Evolutionary conservation across 2,888 invertebrate genomes (phyloP).

Genomic region (Thera obeliscata): DNA sequence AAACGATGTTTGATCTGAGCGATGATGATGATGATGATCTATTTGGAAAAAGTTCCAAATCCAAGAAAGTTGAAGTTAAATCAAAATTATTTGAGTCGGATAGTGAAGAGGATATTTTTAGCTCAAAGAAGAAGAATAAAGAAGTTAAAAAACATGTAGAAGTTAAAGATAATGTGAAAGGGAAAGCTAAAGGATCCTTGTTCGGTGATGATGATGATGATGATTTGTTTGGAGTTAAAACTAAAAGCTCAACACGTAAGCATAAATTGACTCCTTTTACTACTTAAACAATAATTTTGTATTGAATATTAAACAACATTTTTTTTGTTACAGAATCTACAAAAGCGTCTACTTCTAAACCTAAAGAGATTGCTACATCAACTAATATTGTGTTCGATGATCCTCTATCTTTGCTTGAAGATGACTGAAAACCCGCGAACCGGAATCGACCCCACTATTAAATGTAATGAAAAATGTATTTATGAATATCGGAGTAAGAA

Average conservation of each 20-base stretch:
- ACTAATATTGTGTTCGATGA: constrained; percentile 63
- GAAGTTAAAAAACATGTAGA: not conserved
- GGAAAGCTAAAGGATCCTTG: constrained; percentile 55
- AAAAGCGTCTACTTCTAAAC: constrained; percentile 39
- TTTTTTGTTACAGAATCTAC: constrained; percentile 39
- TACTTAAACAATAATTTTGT: no score
- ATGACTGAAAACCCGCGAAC: constrained; percentile 44
- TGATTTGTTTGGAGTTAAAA: constrained; percentile 64
- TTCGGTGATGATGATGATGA: constrained; percentile 72
- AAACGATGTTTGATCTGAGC: constrained; percentile 62
- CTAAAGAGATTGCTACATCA: constrained; percentile 46
- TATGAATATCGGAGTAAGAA: not conserved
- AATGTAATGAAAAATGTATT: not conserved
- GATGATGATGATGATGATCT: constrained; percentile 67
- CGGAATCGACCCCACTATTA: not conserved
- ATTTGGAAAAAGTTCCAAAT: constrained; percentile 49
- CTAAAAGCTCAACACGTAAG: constrained; percentile 40
- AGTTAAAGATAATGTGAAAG: constrained; percentile 38
- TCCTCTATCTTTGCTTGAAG: constrained; percentile 63
- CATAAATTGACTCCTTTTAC: no score
- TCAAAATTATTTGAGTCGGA: constrained; percentile 66
- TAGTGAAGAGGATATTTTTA: constrained; percentile 69
- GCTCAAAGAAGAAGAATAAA: constrained; percentile 40
- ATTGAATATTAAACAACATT: not conserved
- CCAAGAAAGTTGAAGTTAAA: constrained; percentile 45